Evolutionary conservation across 2,888 invertebrate species (phyloP).

Genomic region (Maniola hyperantus): DNA sequence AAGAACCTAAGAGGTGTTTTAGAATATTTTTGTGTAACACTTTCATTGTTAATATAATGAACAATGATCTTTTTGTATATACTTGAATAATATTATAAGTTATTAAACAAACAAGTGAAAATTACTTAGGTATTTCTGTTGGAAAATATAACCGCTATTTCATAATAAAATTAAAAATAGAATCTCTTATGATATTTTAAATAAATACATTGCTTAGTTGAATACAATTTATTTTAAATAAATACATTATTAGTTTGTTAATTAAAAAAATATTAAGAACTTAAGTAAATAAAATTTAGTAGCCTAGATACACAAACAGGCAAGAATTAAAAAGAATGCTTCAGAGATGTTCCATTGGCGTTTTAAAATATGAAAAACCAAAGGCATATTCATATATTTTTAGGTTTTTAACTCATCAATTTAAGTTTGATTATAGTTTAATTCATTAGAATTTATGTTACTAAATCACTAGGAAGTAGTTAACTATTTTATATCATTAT

Average conservation of each 20-base stretch:
- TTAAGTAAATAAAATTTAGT: too few relatives aligned
- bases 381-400: too few relatives aligned
- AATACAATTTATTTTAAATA: too few relatives aligned
- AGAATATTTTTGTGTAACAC: slow-evolving; percentile 6
- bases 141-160: not conserved
- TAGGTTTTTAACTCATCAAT: too few relatives aligned
- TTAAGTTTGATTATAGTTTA: not conserved
- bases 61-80: not conserved
- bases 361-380: too few relatives aligned
- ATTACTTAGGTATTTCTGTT: not conserved
- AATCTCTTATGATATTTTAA: not conserved
- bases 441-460: not conserved
- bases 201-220: too few relatives aligned
- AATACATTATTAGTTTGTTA: too few relatives aligned
- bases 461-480: not conserved
- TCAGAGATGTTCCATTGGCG: too few relatives aligned
- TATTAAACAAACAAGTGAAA: not conserved
- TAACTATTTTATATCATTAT: not conserved
- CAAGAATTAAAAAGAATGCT: too few relatives aligned
- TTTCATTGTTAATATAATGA: slow-evolving; percentile 16
- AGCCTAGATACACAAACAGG: too few relatives aligned
- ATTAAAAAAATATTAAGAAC: too few relatives aligned
- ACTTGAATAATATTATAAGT: not conserved
- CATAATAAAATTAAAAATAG: not conserved
- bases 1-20: slow-evolving; percentile 19